These are phyloP conservation scores for Xylota segnis DNA, from an alignment of 2,888 invertebrate species.

Conservation along the genomic window DNA sequence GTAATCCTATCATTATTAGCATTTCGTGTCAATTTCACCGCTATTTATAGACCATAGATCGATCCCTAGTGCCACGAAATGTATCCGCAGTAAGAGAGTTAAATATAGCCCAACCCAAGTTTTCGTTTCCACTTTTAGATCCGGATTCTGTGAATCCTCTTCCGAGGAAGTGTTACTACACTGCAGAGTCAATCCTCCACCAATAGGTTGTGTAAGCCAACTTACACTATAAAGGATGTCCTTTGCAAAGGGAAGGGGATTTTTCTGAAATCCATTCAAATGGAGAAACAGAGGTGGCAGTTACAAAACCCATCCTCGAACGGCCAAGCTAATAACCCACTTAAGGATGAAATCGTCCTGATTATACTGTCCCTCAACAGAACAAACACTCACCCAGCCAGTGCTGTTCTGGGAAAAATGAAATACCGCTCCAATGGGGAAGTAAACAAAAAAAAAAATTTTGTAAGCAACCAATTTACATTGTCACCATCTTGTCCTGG, in stretches of 20 bases:
- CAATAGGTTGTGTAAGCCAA: constrained; percentile 4
- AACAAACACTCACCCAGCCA: background rate
- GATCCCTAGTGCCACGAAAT: background rate
- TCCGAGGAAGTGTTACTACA: background rate
- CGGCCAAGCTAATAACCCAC: constrained; percentile 12
- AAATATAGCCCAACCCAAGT: constrained; percentile 4
- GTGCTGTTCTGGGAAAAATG: background rate
- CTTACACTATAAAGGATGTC: background rate
- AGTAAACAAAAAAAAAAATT: constrained; percentile 1
- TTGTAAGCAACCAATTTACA: background rate
- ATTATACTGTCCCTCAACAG: background rate
- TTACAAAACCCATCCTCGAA: background rate
- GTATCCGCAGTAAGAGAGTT: background rate
- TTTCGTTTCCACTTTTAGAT: background rate
- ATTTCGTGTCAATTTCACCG: constrained; percentile 4
- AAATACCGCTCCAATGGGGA: background rate
- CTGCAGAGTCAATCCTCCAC: background rate
- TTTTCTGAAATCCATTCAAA: background rate
- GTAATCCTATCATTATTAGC: constrained; percentile 2
- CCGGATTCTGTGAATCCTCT: background rate
- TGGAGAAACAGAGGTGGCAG: background rate
- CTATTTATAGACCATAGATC: constrained; percentile 8
- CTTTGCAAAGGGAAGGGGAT: background rate
- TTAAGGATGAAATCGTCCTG: constrained; percentile 1
- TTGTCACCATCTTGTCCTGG: background rate